Conservation (phyloP, 2,797 vertebrate genomes). For the Sebastes taczanowskii region DNA sequence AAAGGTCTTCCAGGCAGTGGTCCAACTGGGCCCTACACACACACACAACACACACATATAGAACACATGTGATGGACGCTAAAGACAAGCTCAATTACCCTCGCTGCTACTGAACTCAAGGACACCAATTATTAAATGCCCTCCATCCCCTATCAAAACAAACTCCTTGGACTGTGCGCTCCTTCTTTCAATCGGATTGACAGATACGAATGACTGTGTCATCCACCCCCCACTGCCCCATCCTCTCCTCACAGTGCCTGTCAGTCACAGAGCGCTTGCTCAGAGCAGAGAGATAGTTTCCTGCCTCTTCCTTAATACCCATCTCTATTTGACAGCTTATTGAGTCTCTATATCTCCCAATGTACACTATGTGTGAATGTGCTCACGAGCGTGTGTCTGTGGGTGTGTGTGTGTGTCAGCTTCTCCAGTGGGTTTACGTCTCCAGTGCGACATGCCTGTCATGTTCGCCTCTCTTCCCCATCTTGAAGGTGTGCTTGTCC, state of each 20-base stretch:
- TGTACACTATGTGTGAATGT: slow-evolving; percentile 74
- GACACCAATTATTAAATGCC: slow-evolving; percentile 75
- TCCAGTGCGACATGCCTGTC: slow-evolving; percentile 79
- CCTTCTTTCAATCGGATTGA: slow-evolving; percentile 77
- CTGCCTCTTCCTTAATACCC: slow-evolving; percentile 84
- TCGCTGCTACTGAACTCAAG: slow-evolving; percentile 63
- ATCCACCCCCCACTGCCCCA: slow-evolving; percentile 70
- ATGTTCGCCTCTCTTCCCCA: slow-evolving; percentile 77
- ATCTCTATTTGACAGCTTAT: slow-evolving; percentile 85
- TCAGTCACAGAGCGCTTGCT: slow-evolving; percentile 79
- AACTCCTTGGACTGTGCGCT: slow-evolving; percentile 70
- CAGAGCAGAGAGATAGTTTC: slow-evolving; percentile 80
- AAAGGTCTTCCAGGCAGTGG: slow-evolving; percentile 81
- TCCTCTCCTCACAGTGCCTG: slow-evolving; percentile 74
- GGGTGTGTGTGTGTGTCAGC: slow-evolving; percentile 73
- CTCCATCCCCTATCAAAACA: slow-evolving; percentile 74
- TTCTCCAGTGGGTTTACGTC: slow-evolving; percentile 79
- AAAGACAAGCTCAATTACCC: slow-evolving; percentile 64
- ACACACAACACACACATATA: slow-evolving; percentile 22
- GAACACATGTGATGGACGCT: slow-evolving; percentile 51
- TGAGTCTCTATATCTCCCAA: slow-evolving; percentile 80
- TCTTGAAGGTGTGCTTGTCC: slow-evolving; percentile 84
- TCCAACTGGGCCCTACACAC: slow-evolving; percentile 79
- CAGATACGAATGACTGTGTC: slow-evolving; percentile 79
- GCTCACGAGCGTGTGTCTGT: slow-evolving; percentile 55